Evolutionary conservation across 2,888 invertebrate species (phyloP).

Genomic region (Oscheius onirici): DNA sequence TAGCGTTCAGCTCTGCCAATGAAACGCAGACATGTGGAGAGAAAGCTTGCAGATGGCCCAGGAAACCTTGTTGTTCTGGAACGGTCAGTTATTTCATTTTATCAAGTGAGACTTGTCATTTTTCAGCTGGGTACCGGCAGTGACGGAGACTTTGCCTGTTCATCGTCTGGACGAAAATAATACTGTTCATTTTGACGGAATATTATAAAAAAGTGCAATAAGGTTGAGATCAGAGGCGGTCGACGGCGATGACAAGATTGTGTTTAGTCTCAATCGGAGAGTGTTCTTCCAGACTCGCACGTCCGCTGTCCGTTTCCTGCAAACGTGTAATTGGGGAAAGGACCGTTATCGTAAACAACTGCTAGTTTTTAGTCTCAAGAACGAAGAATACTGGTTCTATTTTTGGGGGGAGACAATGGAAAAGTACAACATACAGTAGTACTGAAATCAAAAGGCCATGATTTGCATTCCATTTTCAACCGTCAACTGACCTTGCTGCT

Average conservation of each 20-base stretch:
- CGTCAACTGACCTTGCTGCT: not conserved
- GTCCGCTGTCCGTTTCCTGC: conserved; percentile 19
- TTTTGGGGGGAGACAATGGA: too few species aligned
- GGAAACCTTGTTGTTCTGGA: not conserved
- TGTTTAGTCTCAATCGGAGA: not conserved
- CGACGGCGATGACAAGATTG: conserved; percentile 1
- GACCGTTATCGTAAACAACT: not conserved
- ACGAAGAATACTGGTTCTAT: conserved; percentile 9
- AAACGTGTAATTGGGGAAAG: not conserved
- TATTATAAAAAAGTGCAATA: too few species aligned
- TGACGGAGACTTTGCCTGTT: not conserved
- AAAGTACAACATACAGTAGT: too few species aligned
- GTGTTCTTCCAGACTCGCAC: conserved; percentile 13
- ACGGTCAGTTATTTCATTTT: not conserved
- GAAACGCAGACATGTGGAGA: not conserved
- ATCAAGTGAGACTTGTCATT: not conserved
- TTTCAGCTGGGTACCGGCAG: not conserved
- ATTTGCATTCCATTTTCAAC: not conserved
- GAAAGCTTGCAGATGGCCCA: not conserved
- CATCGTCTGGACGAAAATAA: too few species aligned
- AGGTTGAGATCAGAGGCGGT: not conserved
- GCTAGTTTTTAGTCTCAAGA: not conserved
- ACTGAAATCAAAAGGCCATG: too few species aligned
- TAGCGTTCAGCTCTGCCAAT: not conserved
- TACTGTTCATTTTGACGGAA: too few species aligned